phyloP scores from a whole-genome alignment of 64 coral and sea anemone genomes.

The Astreopora myriophthalma region DNA sequence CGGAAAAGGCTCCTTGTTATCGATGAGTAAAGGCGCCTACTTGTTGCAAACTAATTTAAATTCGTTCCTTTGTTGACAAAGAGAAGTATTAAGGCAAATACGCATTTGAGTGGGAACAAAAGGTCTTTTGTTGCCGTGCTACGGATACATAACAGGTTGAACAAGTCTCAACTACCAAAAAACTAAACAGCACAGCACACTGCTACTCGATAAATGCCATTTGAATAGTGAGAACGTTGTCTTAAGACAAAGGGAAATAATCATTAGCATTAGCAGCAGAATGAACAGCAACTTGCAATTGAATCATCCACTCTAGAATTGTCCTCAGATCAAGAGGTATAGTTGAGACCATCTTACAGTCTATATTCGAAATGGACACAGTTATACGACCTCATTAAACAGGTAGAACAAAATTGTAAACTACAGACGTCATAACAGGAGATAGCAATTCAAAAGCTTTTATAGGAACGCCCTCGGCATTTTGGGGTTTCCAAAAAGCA shows the following conservation, averaged over 20 bases:
- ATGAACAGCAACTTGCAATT: too few species aligned
- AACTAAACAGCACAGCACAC: neutral
- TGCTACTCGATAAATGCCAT: too few species aligned
- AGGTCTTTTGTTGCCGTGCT: neutral
- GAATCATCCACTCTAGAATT: too few species aligned
- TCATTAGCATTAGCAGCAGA: too few species aligned
- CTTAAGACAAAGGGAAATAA: too few species aligned
- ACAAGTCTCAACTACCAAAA: neutral
- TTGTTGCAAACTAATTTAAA: too few species aligned
- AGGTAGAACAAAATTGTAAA: neutral
- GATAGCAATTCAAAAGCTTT: too few species aligned
- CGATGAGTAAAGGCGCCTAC: neutral
- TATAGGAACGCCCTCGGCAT: too few species aligned
- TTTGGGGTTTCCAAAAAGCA: too few species aligned
- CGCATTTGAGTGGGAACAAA: neutral
- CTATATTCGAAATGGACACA: too few species aligned
- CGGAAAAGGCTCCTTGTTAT: neutral
- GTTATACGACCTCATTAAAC: neutral
- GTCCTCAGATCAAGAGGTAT: neutral
- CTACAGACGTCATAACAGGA: too few species aligned
- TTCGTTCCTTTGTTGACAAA: neutral
- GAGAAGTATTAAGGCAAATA: neutral
- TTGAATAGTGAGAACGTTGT: too few species aligned
- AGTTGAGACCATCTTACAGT: neutral
- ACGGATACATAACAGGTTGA: neutral